Conservation (phyloP, 2,797 vertebrate genomes). For the Allobates femoralis region DNA sequence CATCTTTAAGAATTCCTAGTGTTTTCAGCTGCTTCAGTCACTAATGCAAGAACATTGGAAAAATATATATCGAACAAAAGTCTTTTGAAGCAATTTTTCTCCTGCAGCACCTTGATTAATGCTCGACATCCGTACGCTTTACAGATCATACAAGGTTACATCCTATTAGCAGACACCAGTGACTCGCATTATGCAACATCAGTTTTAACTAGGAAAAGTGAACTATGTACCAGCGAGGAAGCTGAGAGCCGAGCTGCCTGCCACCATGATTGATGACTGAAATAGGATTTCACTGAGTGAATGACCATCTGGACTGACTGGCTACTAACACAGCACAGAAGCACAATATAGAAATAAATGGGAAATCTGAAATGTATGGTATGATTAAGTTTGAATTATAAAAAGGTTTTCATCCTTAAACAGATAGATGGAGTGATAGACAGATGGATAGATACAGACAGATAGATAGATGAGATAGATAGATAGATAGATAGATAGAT, state of each 20-base stretch:
- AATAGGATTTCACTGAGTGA: slow-evolving; percentile 44
- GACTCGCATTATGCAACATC: slow-evolving; percentile 59
- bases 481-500: not conserved
- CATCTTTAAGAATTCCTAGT: not conserved
- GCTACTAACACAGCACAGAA: slow-evolving; percentile 18
- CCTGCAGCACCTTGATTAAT: slow-evolving; percentile 29
- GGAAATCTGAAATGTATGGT: not conserved
- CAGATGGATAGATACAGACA: not conserved
- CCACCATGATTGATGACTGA: slow-evolving; percentile 58
- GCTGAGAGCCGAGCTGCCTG: slow-evolving; percentile 43
- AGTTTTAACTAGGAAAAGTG: slow-evolving; percentile 44
- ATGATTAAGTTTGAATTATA: not conserved
- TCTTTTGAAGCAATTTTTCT: not conserved
- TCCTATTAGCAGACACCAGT: slow-evolving; percentile 54
- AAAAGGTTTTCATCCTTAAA: not conserved
- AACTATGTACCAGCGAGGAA: slow-evolving; percentile 24
- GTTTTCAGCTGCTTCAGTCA: not conserved
- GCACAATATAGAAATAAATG: not conserved
- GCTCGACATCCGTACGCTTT: slow-evolving; percentile 13
- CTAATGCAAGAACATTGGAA: not conserved
- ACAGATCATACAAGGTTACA: slow-evolving; percentile 56
- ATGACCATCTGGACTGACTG: slow-evolving; percentile 58
- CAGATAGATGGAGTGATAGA: not conserved
- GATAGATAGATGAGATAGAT: not conserved
- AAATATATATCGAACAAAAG: not conserved